A percentile compares a stretch with the other conserved stretches of the same genome.
These are phyloP conservation scores for Conchocele bisecta DNA, from an alignment of 2,888 invertebrate species.

Conservation along the genomic window DNA sequence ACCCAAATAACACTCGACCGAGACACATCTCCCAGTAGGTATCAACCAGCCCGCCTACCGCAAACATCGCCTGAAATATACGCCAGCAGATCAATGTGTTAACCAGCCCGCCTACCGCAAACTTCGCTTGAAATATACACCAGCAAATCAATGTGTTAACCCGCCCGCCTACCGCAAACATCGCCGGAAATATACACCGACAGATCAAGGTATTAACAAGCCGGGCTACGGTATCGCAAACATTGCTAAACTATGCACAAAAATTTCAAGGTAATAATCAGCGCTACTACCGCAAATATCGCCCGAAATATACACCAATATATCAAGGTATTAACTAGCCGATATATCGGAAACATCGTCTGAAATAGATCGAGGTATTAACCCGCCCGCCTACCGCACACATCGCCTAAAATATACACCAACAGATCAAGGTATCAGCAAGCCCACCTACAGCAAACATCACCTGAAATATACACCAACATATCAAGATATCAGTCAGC, in stretches of 20 bases:
- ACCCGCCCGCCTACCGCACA: no score
- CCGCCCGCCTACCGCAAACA: slow-evolving; percentile 27
- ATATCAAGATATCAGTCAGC: no score
- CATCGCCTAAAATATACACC: no score
- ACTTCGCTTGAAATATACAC: slow-evolving; percentile 25
- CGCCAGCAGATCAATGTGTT: no score
- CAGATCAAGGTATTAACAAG: slow-evolving; percentile 16
- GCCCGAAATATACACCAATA: slow-evolving; percentile 18
- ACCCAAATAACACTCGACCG: slow-evolving; percentile 21
- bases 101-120: slow-evolving; percentile 20
- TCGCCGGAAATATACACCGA: no score
- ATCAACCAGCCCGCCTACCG: slow-evolving; percentile 18
- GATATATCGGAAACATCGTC: slow-evolving; percentile 23
- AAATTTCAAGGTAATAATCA: no score
- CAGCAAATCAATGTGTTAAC: no score
- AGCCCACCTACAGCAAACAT: no score
- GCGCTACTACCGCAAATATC: slow-evolving; percentile 24
- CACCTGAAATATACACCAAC: no score
- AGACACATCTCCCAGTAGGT: slow-evolving; percentile 32
- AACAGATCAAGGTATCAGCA: no score
- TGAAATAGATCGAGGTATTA: slow-evolving; percentile 21
- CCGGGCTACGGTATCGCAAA: slow-evolving; percentile 24
- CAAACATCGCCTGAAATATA: slow-evolving; percentile 31
- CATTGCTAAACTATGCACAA: no score
- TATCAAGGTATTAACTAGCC: slow-evolving; percentile 21